Evolutionary conservation across 1,140 invertebrate genomes (phyloP).

Genomic region (Halesus radiatus): DNA sequence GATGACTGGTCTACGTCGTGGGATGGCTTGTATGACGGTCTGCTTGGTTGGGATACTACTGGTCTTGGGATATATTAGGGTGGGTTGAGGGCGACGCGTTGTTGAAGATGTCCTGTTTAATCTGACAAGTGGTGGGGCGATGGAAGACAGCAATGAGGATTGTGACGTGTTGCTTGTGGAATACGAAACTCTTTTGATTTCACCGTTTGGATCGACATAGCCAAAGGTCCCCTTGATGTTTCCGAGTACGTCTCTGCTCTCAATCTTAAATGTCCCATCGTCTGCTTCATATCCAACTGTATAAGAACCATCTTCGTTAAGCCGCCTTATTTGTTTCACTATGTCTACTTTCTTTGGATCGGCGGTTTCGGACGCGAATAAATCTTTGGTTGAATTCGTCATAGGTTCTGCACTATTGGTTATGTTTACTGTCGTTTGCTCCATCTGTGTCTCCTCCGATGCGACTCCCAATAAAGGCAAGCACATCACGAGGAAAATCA

Average conservation of each 20-base stretch:
- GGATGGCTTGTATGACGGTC: constrained; percentile 75
- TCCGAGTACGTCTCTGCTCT: constrained; percentile 84
- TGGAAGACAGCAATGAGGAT: constrained; percentile 61
- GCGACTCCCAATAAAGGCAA: constrained; percentile 50
- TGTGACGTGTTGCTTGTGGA: constrained; percentile 73
- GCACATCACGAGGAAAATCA: constrained; percentile 54
- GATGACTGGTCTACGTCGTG: constrained; percentile 67
- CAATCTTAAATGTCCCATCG: constrained; percentile 88
- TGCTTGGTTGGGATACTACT: constrained; percentile 67
- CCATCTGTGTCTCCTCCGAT: constrained; percentile 58
- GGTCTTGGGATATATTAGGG: constrained; percentile 67
- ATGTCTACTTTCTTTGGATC: constrained; percentile 73
- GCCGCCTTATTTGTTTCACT: constrained; percentile 83
- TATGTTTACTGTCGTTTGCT: constrained; percentile 33
- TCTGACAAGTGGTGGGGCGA: constrained; percentile 64
- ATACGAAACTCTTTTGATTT: constrained; percentile 89
- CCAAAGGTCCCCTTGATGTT: constrained; percentile 90
- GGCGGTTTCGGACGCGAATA: constrained; percentile 71
- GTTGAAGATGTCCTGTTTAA: constrained; percentile 67
- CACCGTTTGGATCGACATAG: constrained; percentile 84
- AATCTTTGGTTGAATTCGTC: constrained; percentile 66
- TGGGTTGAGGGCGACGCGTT: constrained; percentile 66
- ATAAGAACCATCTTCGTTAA: constrained; percentile 88
- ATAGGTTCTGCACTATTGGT: constrained; percentile 52
- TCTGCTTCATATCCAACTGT: constrained; percentile 89